Evolutionary conservation across 2,888 invertebrate genomes (phyloP), one percentile per base, ranked within the genome.

Genomic region (Uloborus plumipes): DNA sequence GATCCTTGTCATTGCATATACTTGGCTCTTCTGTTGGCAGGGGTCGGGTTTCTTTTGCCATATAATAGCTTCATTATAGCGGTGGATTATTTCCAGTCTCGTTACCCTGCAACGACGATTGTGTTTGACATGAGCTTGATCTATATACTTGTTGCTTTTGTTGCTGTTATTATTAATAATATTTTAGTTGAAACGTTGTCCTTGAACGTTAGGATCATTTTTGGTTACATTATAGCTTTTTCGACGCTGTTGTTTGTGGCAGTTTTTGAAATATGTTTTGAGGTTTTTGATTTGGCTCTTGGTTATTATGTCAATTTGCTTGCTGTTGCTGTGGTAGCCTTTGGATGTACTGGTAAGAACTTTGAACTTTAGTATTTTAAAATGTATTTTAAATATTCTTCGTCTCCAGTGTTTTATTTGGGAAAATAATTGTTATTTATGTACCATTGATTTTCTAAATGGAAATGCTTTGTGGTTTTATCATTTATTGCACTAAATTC

Each of bases 11-110:
- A 93, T 89, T 91, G 92, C 71, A 93, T 95, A 82, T 95, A 94
- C 88, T 88, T 93, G 84, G 92, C 94, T 0, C 91, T 97, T 84
- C 91, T 96, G 73, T 91, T 96, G 77, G 95, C 96, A 47, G 97
- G 97, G 18, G 93, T 94, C 86, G 96, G 96, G 61, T 97, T 97
- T 88, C 91, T 97, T 69, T 91, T 97, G 84, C 97, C 97, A 14
- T 97, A 96, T 90, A 96, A 96, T 92, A 96, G 96, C 88, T 97
- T 97, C 89, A 95, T 97, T 88, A 95, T 96, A 90, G 96, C 97
- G 13, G 95, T 95, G 87, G 97, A 97, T 90, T 97, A 95, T 90
- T 97, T 95, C 90, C 95, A 95, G 90, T 91, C 92, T 22, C 92
- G 94, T 86, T 96, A 94, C 89, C 95, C 95, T 0, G 93, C 93